Base-by-base conservation (phyloP, 53 echinoderm and acorn worm genomes). In the Apostichopus leukothele region DNA sequence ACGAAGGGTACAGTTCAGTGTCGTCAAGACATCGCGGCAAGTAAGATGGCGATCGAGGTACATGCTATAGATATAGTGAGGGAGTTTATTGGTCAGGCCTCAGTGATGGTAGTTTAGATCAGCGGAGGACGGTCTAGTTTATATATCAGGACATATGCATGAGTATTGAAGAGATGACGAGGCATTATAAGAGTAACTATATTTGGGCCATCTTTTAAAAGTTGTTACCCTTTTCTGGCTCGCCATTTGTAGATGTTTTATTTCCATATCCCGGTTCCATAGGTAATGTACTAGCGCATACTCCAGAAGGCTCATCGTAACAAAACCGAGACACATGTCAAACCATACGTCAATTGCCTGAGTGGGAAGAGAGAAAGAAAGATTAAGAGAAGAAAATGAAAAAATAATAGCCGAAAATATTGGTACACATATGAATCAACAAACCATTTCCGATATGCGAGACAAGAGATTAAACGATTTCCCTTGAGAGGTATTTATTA, bases 301-400 rank as follows among this genome's bases (percentile, higher is more conserved):
- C 67, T 96, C 96, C 19, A 96, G 88, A 53, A 96, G 90, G 78
- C 93, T 92, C 52, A 93, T 89, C 18, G 93, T 94, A 51, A 94
- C 94, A 75, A 94, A 96, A 13, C 91, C 91, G 61, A 96, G 77
- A 80, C 96, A 96, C 7, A 91, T 91, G 78, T 94, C 96, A 86
- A 96, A 96, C 96, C 96, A 96, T 14, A 96, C 90, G 91, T 96
- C 96, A 9, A 96, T 96, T 13, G 96, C 96, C 96, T 96, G 92
- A 1, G 74, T 63, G 78, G 67, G 57, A 39, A 51, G 0, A 75
- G 75, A 21, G 75, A n/a, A 23, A 75, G 75, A 75, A 6, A 63
- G 14, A 63, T 63, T 13, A 63, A 11, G 14, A 63, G 63, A 63
- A 7, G 23, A 75, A 11, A 76, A 25, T 4, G 50, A 39, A 76